Evolutionary conservation across 2,113 vertebrate species (phyloP), one percentile per base, ranked within the genome.

Genomic region (Xiphophorus couchianus): DNA sequence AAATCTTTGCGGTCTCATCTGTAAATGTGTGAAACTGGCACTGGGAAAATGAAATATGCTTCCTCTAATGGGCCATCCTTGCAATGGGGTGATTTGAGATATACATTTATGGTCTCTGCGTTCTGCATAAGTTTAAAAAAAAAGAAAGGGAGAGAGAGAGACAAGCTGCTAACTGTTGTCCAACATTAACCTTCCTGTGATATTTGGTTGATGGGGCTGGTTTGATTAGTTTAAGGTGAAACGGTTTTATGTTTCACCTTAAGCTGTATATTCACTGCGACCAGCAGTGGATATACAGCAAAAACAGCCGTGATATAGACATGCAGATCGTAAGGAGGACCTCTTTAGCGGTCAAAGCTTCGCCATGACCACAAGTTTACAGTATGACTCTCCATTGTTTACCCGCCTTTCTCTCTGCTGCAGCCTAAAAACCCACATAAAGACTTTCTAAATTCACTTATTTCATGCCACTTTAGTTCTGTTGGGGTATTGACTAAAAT

Each of bases 321-420:
- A 82, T 33, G 74, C 3, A 42, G 14, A 42, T 42, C 13, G 14
- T 42, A 42, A 42, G 39, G 12, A 42, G 74, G 78, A 81, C 80
- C 74, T 60, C 48, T 62, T 67, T 79, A 71, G 77, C 86, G 90
- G 86, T 92, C 90, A 88, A 79, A 85, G 72, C 67, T 27, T 80
- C 75, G 77, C 76, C 73, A 31, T 91, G 85, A 94, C 91, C 89
- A 84, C 33, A 76, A 63, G 73, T 86, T 85, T 82, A 83, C 81
- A 76, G 74, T 84, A 83, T 15, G 0, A 64, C 62, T 76, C 69
- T 75, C 31, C 22, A 65, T n/a, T 58, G 51, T 58, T 58, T 58
- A 58, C 51, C 25, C 2, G 51, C 51, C 76, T 63, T 42, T 44
- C 17, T 58, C 19, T 27, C 69, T 27, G 29, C 25, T 68, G 29